Evolutionary conservation across 2,113 vertebrate species (phyloP).

Genomic region (Candoia aspera): DNA sequence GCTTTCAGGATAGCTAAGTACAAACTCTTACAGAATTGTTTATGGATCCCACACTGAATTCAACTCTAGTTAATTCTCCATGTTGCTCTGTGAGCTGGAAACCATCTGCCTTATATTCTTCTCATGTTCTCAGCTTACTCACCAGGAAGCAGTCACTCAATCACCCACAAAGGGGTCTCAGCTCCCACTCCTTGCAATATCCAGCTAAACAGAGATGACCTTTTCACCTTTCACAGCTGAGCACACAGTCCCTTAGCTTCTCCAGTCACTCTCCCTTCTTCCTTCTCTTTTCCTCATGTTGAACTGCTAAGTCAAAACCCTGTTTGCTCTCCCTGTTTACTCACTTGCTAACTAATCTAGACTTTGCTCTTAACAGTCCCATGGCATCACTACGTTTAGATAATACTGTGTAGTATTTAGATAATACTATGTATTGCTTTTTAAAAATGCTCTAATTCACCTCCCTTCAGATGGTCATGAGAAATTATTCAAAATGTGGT

Average conservation of each 20-base stretch:
- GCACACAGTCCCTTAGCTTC: neutral
- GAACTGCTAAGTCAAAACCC: neutral
- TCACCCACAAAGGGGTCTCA: neutral
- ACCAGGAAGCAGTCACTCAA: neutral
- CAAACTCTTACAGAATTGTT: neutral
- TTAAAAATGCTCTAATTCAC: neutral
- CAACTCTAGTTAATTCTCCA: neutral
- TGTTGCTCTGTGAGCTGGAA: neutral
- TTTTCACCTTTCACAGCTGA: neutral
- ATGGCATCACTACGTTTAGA: neutral
- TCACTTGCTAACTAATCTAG: neutral
- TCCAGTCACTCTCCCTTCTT: neutral
- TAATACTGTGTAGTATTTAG: neutral
- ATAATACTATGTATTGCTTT: neutral
- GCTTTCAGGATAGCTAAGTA: neutral
- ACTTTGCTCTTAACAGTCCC: neutral
- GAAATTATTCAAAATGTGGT: neutral
- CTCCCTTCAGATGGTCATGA: neutral
- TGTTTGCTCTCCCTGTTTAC: neutral
- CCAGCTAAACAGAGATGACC: neutral
- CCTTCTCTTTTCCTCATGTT: neutral
- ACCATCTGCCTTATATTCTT: neutral
- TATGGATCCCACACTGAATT: neutral
- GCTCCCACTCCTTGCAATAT: neutral
- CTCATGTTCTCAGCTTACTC: neutral